These are phyloP conservation scores for Orchesella cincta DNA, from an alignment of 1,140 invertebrate species.

Conservation along the genomic window DNA sequence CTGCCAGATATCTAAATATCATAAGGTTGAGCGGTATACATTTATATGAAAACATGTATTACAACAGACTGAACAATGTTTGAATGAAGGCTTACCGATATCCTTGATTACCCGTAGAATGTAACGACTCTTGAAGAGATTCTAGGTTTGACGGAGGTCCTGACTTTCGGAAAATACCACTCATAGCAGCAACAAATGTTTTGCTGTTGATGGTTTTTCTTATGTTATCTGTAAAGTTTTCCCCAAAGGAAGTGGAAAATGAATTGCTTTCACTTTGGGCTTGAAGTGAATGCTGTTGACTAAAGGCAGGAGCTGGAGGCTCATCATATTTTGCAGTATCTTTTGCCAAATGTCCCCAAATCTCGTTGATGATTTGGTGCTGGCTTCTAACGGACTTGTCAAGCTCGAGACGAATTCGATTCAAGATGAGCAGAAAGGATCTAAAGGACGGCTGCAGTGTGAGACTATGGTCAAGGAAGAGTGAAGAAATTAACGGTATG, in stretches of 20 bases:
- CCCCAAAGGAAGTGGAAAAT: background rate
- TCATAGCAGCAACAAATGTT: background rate
- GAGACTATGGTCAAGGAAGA: slow-evolving; percentile 1
- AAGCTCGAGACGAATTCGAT: background rate
- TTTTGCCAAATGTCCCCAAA: background rate
- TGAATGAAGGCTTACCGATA: background rate
- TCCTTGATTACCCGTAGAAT: background rate
- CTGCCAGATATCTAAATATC: background rate
- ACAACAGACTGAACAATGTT: background rate
- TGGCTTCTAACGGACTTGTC: background rate
- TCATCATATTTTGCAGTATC: background rate
- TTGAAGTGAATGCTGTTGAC: background rate
- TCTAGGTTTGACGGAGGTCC: background rate
- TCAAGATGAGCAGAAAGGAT: slow-evolving; percentile 15
- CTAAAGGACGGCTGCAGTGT: slow-evolving; percentile 15
- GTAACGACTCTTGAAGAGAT: background rate
- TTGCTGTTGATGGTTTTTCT: slow-evolving; percentile 5
- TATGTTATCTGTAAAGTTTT: slow-evolving; percentile 20
- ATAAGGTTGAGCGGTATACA: background rate
- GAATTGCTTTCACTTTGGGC: background rate
- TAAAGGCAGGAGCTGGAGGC: background rate
- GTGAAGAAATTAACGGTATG: background rate
- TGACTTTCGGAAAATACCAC: slow-evolving; percentile 1
- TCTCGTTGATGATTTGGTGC: background rate
- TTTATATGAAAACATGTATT: background rate